Percentiles rank a stretch among this genome's conserved stretches.
These are phyloP conservation scores for Erinaceus europaeus DNA, from an alignment of 2,113 vertebrate species.

Conservation along the genomic window DNA sequence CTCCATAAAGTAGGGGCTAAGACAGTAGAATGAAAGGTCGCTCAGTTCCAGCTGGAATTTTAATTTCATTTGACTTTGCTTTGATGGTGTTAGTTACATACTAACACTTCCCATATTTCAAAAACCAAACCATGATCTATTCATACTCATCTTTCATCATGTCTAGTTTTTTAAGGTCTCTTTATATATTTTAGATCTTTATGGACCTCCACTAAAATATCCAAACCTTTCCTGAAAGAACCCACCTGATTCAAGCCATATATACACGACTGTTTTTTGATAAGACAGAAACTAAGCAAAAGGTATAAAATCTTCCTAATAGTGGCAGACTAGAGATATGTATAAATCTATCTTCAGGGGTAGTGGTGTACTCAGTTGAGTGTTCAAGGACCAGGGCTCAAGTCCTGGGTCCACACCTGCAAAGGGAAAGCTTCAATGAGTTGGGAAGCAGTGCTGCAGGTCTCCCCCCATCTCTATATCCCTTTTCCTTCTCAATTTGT, in stretches of 20 bases:
- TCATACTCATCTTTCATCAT: neutral
- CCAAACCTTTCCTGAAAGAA: neutral
- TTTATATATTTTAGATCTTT: neutral
- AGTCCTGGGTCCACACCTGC: too few relatives aligned
- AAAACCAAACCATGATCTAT: neutral
- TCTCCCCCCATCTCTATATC: too few relatives aligned
- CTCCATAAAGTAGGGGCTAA: fast-evolving
- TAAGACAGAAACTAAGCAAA: neutral
- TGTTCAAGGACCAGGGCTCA: too few relatives aligned
- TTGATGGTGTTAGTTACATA: neutral
- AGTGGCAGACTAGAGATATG: neutral
- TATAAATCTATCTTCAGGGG: too few relatives aligned
- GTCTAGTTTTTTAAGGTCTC: neutral
- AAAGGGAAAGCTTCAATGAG: too few relatives aligned
- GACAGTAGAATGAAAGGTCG: neutral
- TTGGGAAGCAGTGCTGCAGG: too few relatives aligned
- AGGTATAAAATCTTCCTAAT: neutral
- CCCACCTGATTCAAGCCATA: neutral
- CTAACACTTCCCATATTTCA: neutral
- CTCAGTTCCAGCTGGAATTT: neutral
- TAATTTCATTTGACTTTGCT: neutral
- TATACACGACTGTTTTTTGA: neutral
- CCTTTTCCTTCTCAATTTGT: too few relatives aligned
- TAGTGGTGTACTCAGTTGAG: too few relatives aligned
- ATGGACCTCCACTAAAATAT: neutral